A percentile compares a stretch with the other conserved stretches of the same genome.
These are phyloP conservation scores for Chelonus insularis DNA, from an alignment of 1,140 invertebrate genomes.

Conservation along the genomic window DNA sequence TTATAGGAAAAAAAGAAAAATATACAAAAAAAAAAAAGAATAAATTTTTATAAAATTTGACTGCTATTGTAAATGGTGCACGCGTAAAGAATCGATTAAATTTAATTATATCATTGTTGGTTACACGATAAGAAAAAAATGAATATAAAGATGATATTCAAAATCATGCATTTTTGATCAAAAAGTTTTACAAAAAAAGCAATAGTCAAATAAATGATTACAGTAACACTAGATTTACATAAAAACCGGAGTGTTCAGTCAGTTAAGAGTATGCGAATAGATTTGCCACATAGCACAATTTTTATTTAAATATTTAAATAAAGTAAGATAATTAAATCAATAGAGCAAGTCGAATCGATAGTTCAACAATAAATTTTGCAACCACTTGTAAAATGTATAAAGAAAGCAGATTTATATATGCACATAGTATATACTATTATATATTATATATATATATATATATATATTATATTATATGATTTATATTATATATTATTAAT, in stretches of 20 bases:
- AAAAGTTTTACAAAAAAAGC: background rate
- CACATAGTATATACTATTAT: too few relatives aligned
- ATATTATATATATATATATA: too few relatives aligned
- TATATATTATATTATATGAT: too few relatives aligned
- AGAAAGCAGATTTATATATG: too few relatives aligned
- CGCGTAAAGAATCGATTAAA: background rate
- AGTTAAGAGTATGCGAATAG: background rate
- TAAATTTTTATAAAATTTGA: conserved; percentile 1
- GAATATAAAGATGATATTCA: background rate
- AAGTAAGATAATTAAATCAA: too few relatives aligned
- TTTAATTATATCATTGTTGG: too few relatives aligned
- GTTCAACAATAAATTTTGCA: too few relatives aligned
- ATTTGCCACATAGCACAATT: background rate
- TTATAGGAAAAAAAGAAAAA: too few relatives aligned
- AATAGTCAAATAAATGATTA: conserved; percentile 1
- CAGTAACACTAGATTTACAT: background rate
- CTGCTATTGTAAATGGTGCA: conserved; percentile 25
- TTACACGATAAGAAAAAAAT: too few relatives aligned
- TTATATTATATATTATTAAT: background rate
- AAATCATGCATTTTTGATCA: background rate
- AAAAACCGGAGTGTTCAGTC: background rate
- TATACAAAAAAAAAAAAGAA: conserved; percentile 11
- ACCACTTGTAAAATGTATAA: too few relatives aligned
- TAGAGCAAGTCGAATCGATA: too few relatives aligned
- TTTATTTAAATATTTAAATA: too few relatives aligned